Evolutionary conservation across 2,113 vertebrate species (phyloP).

Genomic region (Cyprinodon variegatus): DNA sequence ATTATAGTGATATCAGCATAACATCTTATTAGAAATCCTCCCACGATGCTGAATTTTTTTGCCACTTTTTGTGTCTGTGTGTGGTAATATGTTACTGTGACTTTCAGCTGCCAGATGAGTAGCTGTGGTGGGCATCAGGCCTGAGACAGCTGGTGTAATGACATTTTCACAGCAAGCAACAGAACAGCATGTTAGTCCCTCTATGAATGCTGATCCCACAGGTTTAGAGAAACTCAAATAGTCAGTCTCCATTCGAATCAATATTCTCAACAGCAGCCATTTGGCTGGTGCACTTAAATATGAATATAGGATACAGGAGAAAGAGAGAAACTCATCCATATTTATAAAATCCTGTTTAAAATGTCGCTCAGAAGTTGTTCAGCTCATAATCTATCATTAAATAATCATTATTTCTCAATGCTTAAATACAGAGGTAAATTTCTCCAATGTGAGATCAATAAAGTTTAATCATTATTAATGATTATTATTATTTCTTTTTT

Average conservation of each 20-base stretch:
- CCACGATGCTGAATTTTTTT: constrained; percentile 13
- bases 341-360: not conserved
- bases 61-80: not conserved
- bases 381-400: not conserved
- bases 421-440: too few species aligned
- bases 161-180: constrained; percentile 68
- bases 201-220: constrained; percentile 36
- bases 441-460: too few species aligned
- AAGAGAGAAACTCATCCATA: not conserved
- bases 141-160: constrained; percentile 75
- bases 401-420: constrained; percentile 1
- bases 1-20: constrained; percentile 39
- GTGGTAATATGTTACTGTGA: constrained; percentile 14
- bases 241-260: constrained; percentile 53
- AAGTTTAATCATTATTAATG: too few species aligned
- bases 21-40: constrained; percentile 54
- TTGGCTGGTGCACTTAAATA: constrained; percentile 24
- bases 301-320: constrained; percentile 20
- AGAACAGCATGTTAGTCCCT: constrained; percentile 62
- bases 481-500: too few species aligned
- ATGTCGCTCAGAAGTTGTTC: not conserved
- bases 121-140: constrained; percentile 56
- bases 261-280: constrained; percentile 54
- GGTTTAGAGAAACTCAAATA: constrained; percentile 49
- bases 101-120: constrained; percentile 60